A percentile compares a stretch with the other conserved stretches of the same genome.
Conservation (phyloP, 2,888 invertebrate species). For the Phrixothrix hirtus region DNA sequence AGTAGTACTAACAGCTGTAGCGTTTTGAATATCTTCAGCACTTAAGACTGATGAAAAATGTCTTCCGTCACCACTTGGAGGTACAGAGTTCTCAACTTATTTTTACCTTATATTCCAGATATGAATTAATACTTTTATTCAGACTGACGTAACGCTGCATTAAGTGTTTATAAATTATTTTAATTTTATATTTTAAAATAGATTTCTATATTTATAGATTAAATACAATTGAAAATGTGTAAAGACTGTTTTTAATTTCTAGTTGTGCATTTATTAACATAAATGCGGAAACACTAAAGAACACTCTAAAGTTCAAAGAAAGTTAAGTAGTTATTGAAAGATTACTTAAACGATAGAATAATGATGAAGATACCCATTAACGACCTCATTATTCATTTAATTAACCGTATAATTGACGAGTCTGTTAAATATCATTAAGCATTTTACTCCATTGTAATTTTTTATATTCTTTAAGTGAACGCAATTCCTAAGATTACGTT, state of each 20-base stretch:
- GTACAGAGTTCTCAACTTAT: slow-evolving; percentile 15
- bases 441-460: slow-evolving; percentile 21
- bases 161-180: too few relatives aligned
- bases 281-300: too few relatives aligned
- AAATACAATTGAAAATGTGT: too few relatives aligned
- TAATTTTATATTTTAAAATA: too few relatives aligned
- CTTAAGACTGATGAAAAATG: slow-evolving; percentile 34
- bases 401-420: slow-evolving; percentile 23
- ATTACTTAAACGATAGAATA: not conserved
- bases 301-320: too few relatives aligned
- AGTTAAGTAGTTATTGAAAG: too few relatives aligned
- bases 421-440: slow-evolving; percentile 12
- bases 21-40: slow-evolving; percentile 28
- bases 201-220: too few relatives aligned
- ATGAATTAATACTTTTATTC: too few relatives aligned
- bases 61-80: slow-evolving; percentile 34
- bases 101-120: slow-evolving; percentile 21
- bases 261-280: too few relatives aligned
- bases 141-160: too few relatives aligned
- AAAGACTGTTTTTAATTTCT: too few relatives aligned
- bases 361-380: too few relatives aligned
- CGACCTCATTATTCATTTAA: slow-evolving; percentile 11
- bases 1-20: slow-evolving; percentile 36
- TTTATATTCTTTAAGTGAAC: slow-evolving; percentile 20
- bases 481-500: slow-evolving; percentile 22